Evolutionary conservation across 2,888 invertebrate species (phyloP).

Genomic region (Chrysolina oricalcia): DNA sequence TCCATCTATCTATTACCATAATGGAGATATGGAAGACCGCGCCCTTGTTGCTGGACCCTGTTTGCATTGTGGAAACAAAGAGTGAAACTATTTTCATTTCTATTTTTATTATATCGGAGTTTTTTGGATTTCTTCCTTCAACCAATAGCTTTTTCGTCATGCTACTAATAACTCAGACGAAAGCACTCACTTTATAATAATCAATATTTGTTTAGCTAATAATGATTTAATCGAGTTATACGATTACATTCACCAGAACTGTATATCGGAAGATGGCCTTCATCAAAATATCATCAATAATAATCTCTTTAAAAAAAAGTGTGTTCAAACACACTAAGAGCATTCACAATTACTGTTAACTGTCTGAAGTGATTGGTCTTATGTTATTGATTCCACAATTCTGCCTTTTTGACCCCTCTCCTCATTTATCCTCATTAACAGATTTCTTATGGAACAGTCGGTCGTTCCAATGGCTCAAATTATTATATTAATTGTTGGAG

Average conservation of each 20-base stretch:
- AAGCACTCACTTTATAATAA: no score
- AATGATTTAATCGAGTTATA: no score
- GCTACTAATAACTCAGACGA: no score
- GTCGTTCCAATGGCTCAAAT: not conserved
- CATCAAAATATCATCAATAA: not conserved
- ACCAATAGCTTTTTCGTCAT: no score
- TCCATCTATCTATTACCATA: no score
- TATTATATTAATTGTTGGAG: not conserved
- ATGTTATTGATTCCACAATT: not conserved
- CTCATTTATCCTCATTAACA: constrained; percentile 12
- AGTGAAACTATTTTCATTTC: no score
- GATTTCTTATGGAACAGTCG: not conserved
- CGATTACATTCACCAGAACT: not conserved
- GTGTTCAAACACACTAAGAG: not conserved
- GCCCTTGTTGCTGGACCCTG: no score
- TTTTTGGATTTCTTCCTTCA: no score
- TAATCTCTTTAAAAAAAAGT: not conserved
- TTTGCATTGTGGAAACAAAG: no score
- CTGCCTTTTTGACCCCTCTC: not conserved
- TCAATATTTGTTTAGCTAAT: no score
- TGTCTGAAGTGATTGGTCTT: constrained; percentile 2
- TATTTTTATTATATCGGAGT: no score
- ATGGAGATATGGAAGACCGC: no score
- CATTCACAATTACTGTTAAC: not conserved
- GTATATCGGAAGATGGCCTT: not conserved